Base-by-base conservation (phyloP, 2,888 invertebrate genomes). In the Caenorhabditis drosophilae region DNA sequence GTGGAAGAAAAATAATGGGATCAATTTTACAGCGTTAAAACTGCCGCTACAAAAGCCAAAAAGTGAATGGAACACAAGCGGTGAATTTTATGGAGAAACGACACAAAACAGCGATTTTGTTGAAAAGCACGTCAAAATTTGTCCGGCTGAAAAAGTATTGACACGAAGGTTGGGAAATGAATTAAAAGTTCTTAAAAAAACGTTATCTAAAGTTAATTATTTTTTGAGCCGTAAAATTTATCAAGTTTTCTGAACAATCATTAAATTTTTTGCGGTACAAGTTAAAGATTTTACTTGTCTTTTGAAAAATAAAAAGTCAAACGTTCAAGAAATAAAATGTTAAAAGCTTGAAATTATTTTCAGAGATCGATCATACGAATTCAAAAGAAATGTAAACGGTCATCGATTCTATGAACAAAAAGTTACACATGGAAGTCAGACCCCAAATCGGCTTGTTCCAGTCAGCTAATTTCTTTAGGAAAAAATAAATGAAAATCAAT, bases 91-190 rank as follows among this genome's bases (percentile, higher is more conserved):
- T 27, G 74, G 72, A 20, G 58, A 62, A n/a, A 51, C 68, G 4
- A 75, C 74, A 0, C 74, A 75, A n/a, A 56, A 63, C 38, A 52
- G 49, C 23, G 73, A 72, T 48, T 71, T 63, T 38, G 66, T 54
- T 15, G 58, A 58, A 38, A 70, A 73, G 41, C 62, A 68, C 16
- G 67, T 69, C 15, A 63, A 75, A 47, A 67, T 75, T 35, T 75
- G 75, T 48, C 75, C 75, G 16, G 75, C 72, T 20, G 75, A 68
- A 35, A 73, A 71, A 45, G 70, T 75, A 20, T 56, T 75, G 7
- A 58, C 70, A 11, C 48, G 68, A 56, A 48, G 73, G 73, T 73
- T 18, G 12, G 46, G 9, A 7, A 4, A n/a, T n/a, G n/a, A n/a
- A n/a, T n/a, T n/a, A n/a, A n/a, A n/a, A n/a, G n/a, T n/a, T n/a